phyloP scores from a whole-genome alignment of 2,888 invertebrate species.

The Omphaloscelis lunosa region DNA sequence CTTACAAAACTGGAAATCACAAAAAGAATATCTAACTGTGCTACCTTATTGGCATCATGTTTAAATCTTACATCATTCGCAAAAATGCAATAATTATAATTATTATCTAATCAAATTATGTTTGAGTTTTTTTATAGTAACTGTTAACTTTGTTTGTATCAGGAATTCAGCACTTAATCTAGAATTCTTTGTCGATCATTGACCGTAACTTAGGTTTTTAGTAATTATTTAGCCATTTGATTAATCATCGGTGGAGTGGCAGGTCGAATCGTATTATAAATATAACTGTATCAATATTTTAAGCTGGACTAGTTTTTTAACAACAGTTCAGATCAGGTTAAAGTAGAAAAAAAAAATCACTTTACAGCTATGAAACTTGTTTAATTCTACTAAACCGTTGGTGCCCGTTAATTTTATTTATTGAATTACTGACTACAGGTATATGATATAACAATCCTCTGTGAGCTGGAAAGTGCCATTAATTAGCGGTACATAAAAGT shows the following conservation, averaged over 20 bases:
- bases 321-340: neutral
- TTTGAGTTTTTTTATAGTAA: neutral
- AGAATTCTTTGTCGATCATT: neutral
- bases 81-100: neutral
- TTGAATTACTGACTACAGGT: no score
- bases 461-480: neutral
- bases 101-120: neutral
- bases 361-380: constrained; percentile 1
- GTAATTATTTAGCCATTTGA: neutral
- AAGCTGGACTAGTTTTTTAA: neutral
- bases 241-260: neutral
- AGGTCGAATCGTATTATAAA: neutral
- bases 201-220: neutral
- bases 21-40: neutral
- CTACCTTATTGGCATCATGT: neutral
- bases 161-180: no score
- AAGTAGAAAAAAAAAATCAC: neutral
- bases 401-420: no score
- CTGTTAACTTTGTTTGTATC: neutral
- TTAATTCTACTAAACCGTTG: neutral
- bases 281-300: neutral
- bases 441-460: neutral
- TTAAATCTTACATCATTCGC: neutral
- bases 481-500: neutral
- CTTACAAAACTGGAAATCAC: no score